Conservation (phyloP, 1,140 invertebrate genomes). For the Diabrotica undecimpunctata region DNA sequence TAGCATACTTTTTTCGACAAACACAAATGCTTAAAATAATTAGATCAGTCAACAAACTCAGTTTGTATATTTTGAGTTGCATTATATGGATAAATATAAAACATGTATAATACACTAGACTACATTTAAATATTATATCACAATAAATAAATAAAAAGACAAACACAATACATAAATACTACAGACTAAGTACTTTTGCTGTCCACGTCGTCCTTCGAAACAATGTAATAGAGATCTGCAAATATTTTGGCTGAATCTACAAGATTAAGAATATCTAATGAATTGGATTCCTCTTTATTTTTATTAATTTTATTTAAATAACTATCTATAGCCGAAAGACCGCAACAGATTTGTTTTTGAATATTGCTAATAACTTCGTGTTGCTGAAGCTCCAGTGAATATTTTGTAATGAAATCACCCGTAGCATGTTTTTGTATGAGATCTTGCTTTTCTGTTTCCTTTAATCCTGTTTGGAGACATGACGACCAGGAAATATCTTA, state of each 20-base stretch:
- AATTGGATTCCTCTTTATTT: background rate
- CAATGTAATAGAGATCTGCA: background rate
- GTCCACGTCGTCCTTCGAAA: background rate
- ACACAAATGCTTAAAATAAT: no score
- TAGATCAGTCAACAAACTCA: no score
- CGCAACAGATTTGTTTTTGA: background rate
- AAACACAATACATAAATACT: background rate
- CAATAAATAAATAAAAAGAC: background rate
- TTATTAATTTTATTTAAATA: background rate
- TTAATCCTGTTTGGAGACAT: background rate
- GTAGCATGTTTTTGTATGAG: background rate
- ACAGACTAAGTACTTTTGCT: background rate
- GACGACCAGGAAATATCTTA: background rate
- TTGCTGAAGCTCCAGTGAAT: background rate
- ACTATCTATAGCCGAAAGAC: background rate
- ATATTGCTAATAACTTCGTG: background rate
- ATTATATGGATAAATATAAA: no score
- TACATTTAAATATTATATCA: background rate
- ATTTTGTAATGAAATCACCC: background rate
- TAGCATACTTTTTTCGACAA: no score
- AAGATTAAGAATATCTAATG: background rate
- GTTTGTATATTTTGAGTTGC: no score
- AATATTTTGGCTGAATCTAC: slow-evolving; percentile 1
- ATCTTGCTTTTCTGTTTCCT: background rate
- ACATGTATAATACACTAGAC: no score